Evolutionary conservation across 2,113 vertebrate species (phyloP), one percentile per base, ranked within the genome.

Genomic region (Tetrao urogallus): DNA sequence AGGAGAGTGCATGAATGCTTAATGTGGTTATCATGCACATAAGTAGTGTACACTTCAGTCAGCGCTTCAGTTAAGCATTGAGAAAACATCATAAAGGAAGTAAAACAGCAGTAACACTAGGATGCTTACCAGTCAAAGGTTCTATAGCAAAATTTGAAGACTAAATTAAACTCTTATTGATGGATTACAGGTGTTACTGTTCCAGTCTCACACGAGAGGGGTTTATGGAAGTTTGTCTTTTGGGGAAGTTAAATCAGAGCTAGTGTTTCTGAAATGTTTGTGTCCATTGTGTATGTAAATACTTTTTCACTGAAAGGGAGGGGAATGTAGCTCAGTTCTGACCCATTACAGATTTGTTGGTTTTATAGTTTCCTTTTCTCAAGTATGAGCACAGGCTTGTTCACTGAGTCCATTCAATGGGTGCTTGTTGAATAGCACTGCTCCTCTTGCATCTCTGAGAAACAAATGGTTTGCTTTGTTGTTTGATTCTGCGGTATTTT

Each of bases 331-430:
- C 7, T 82, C 25, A 87, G 6, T 79, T 57, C 43, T 92, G 36
- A 40, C 3, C 42, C 0, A 0, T 3, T 63, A 11, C 10, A 54
- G 18, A 17, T 8, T 2, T 48, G 63, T 66, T 27, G 12, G 11
- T 4, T 83, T 22, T 56, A 10, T 28, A 65, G 3, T 13, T 69
- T 7, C 5, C 78, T 32, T 82, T 20, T 82, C 42, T 25, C 3
- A 27, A 28, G 12, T 27, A 28, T 66, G 15, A 80, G 8, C 11
- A 11, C 2, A 60, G 43, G 6, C 3, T 19, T 63, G 86, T 65
- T 42, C 34, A 40, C 16, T 5, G 34, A 52, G 30, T n/a, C 19
- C 4, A 8, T 20, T 63, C 64, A 82, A 10, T 4, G 5, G 2
- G 7, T 60, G 14, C 18, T 45, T 83, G 6, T 8, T 76, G 70